Base-by-base conservation (phyloP, 2,888 invertebrate genomes). In the Eledone cirrhosa region DNA sequence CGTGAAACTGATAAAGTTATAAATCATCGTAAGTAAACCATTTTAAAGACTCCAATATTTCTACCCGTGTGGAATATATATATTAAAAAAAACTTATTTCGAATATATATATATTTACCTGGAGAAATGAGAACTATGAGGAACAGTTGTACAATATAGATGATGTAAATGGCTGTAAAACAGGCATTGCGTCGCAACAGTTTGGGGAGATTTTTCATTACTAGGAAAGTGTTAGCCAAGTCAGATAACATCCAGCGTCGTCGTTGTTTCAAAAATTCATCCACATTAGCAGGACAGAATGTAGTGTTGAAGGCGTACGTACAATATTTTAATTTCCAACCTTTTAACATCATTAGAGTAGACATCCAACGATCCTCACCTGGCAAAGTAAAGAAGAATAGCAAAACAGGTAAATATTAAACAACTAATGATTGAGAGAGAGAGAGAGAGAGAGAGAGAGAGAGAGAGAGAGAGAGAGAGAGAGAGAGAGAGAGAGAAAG, bases 301-400 rank as follows among this genome's bases (percentile, higher is more conserved):
- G 86, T 86, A 14, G 83, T 84, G 82, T 86, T 86, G 22, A 80
- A 80, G 19, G 84, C 85, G 77, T 85, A 85, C 14, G 85, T 83
- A 13, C 82, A 83, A 81, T 84, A 86, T 24, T 84, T 82, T n/a
- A 86, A 79, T 33, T 83, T 82, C 86, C 86, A 86, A 19, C 86
- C 86, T 67, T 85, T 78, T 69, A 84, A 82, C 86, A 86, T 86
- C 85, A 86, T 85, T 53, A 86, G 80, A 1, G 86, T 86, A 29
- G 84, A 84, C 85, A 86, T 85, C 86, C 86, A 86, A 0, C 86
- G 83, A 79, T 86, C 86, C 59, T 86, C 86, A 16, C 86, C 86
- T 86, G 76, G 31, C 14, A 69, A 33, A 22, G 3, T 13, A 69
- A 31, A 24, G 27, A 19, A 24, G 33, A 41, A 41, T n/a, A n/a